A percentile compares a stretch with the other conserved stretches of the same genome.
Conservation (phyloP, 2,888 invertebrate species). For the Apomyelois bistriatella region DNA sequence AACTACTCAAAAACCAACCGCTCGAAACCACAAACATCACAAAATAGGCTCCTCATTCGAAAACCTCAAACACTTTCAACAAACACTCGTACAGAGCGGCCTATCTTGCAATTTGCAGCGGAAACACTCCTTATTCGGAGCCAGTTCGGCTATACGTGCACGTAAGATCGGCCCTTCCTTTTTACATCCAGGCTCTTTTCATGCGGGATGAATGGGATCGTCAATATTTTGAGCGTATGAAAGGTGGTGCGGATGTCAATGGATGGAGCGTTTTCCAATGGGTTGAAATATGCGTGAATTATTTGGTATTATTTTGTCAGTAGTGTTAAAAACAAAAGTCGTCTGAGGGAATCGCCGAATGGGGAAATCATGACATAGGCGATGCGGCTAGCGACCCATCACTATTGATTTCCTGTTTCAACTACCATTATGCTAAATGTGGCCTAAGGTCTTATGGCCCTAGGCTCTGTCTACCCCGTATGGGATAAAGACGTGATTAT, state of each 20-base stretch:
- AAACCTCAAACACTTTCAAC: constrained; percentile 32
- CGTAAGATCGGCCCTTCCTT: constrained; percentile 61
- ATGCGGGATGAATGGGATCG: constrained; percentile 65
- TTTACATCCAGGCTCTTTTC: constrained; percentile 67
- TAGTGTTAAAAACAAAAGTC: no score
- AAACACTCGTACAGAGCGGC: constrained; percentile 25
- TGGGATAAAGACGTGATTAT: no score
- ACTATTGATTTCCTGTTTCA: no score
- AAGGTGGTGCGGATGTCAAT: constrained; percentile 66
- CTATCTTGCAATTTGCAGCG: constrained; percentile 51
- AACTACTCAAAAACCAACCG: no score
- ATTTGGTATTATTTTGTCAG: not conserved
- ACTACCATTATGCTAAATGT: no score
- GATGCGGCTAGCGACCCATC: no score
- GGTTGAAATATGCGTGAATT: constrained; percentile 19
- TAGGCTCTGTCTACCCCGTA: no score
- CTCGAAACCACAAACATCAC: constrained; percentile 24
- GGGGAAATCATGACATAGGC: no score
- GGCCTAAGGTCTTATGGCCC: no score
- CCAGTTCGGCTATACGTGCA: constrained; percentile 3
- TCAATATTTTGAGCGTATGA: constrained; percentile 77
- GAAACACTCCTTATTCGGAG: constrained; percentile 36
- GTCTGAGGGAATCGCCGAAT: no score
- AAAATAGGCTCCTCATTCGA: constrained; percentile 19
- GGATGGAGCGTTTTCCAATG: constrained; percentile 52